These are phyloP conservation scores for Percopsis omiscomaycus DNA, from an alignment of 2,797 vertebrate species.

Conservation along the genomic window DNA sequence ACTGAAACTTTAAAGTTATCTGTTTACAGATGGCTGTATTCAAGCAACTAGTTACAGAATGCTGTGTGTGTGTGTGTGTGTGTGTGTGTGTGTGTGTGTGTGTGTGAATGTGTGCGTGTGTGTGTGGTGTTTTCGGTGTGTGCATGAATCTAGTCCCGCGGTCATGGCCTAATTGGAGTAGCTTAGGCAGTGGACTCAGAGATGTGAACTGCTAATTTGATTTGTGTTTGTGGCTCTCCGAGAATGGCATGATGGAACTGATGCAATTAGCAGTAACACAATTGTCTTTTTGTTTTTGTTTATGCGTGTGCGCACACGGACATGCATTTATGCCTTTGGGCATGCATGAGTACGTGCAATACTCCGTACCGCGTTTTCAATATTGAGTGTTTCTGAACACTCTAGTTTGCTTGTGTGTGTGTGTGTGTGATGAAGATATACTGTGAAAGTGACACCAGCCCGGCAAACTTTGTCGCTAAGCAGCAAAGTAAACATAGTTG, in stretches of 20 bases:
- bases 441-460: slow-evolving; percentile 3
- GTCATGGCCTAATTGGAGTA: slow-evolving; percentile 65
- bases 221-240: slow-evolving; percentile 68
- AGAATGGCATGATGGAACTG: slow-evolving; percentile 65
- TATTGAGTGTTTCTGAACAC: slow-evolving; percentile 14
- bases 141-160: slow-evolving; percentile 46
- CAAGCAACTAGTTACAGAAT: slow-evolving; percentile 5
- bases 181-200: slow-evolving; percentile 59
- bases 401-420: slow-evolving; percentile 23
- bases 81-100: slow-evolving; percentile 18
- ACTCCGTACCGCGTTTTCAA: slow-evolving; percentile 14
- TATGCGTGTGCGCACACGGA: slow-evolving; percentile 15
- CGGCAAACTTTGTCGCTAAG: slow-evolving; percentile 48
- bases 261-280: slow-evolving; percentile 72
- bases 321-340: slow-evolving; percentile 12
- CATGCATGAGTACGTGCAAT: slow-evolving; percentile 1
- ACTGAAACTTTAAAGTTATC: slow-evolving; percentile 55
- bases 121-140: background rate
- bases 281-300: slow-evolving; percentile 40
- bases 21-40: slow-evolving; percentile 21
- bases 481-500: slow-evolving; percentile 57
- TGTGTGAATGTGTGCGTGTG: slow-evolving; percentile 15
- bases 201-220: slow-evolving; percentile 67
- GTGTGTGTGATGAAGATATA: slow-evolving; percentile 26
- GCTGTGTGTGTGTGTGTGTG: slow-evolving; percentile 5